phyloP scores from a whole-genome alignment of 2,888 invertebrate genomes.

The Synanthedon andrenaeformis region DNA sequence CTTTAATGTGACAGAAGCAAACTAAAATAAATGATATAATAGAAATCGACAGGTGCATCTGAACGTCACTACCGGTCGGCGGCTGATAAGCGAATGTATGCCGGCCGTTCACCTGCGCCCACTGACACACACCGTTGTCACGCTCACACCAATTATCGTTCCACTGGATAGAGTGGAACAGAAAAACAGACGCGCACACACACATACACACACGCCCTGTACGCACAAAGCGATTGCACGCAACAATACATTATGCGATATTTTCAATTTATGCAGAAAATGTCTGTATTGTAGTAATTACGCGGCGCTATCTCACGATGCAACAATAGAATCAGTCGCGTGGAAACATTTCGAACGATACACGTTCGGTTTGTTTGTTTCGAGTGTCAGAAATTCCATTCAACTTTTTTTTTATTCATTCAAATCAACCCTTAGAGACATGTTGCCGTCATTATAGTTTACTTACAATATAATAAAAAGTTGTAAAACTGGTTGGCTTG shows the following conservation, averaged over 20 bases:
- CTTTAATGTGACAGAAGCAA: constrained; percentile 12
- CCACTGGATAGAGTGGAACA: constrained; percentile 18
- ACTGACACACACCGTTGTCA: constrained; percentile 37
- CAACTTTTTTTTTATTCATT: background rate
- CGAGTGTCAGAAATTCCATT: background rate
- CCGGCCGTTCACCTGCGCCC: constrained; percentile 64
- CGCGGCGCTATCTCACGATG: constrained; percentile 26
- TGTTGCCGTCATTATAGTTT: no score
- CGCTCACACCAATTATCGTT: constrained; percentile 19
- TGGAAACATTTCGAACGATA: constrained; percentile 13
- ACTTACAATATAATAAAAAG: no score
- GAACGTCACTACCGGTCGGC: constrained; percentile 48
- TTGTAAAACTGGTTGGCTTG: no score
- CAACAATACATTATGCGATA: constrained; percentile 37
- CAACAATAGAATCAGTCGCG: constrained; percentile 18
- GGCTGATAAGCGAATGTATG: constrained; percentile 64
- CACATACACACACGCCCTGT: constrained; percentile 9
- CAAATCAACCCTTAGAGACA: background rate
- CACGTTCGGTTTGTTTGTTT: background rate
- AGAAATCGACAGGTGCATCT: constrained; percentile 48
- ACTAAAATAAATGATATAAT: constrained; percentile 5
- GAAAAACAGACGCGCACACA: constrained; percentile 7
- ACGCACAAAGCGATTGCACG: constrained; percentile 27
- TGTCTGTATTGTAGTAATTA: constrained; percentile 34
- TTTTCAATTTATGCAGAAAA: constrained; percentile 43